Percentiles rank a stretch among this genome's conserved stretches.
Evolutionary conservation across 2,888 invertebrate species (phyloP).

Genomic region (Fragum whitleyi): DNA sequence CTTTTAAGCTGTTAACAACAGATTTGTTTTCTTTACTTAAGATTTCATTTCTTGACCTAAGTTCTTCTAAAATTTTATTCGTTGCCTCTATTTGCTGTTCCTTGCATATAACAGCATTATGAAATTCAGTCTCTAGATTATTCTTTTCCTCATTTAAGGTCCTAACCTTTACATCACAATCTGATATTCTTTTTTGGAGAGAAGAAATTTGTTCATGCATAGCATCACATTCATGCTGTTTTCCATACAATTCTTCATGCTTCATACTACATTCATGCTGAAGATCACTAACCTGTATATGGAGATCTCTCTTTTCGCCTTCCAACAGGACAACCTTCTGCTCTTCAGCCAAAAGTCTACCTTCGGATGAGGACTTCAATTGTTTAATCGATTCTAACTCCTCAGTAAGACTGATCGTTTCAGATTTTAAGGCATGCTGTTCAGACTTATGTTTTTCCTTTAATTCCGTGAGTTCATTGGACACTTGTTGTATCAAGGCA

Average conservation of each 20-base stretch:
- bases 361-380: not conserved
- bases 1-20: not conserved
- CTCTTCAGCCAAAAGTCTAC: not conserved
- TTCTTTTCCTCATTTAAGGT: constrained; percentile 23
- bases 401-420: not conserved
- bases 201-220: constrained; percentile 51
- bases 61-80: not conserved
- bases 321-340: constrained; percentile 2
- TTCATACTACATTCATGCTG: constrained; percentile 64
- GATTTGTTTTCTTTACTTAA: not conserved
- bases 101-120: not conserved
- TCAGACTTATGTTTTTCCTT: not conserved
- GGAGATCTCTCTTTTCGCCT: constrained; percentile 37
- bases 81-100: not conserved
- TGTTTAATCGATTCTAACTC: constrained; percentile 1
- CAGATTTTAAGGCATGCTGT: not conserved
- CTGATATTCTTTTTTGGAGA: constrained; percentile 48
- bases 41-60: not conserved
- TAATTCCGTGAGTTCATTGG: not conserved
- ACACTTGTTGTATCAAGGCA: not conserved
- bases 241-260: constrained; percentile 44
- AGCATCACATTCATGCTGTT: constrained; percentile 55
- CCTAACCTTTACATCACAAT: not conserved
- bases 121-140: constrained; percentile 33
- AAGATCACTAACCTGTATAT: constrained; percentile 69